A percentile compares a stretch with the other conserved stretches of the same genome.
These are phyloP conservation scores for Ophion costatus DNA, from an alignment of 2,888 invertebrate species.

Conservation along the genomic window DNA sequence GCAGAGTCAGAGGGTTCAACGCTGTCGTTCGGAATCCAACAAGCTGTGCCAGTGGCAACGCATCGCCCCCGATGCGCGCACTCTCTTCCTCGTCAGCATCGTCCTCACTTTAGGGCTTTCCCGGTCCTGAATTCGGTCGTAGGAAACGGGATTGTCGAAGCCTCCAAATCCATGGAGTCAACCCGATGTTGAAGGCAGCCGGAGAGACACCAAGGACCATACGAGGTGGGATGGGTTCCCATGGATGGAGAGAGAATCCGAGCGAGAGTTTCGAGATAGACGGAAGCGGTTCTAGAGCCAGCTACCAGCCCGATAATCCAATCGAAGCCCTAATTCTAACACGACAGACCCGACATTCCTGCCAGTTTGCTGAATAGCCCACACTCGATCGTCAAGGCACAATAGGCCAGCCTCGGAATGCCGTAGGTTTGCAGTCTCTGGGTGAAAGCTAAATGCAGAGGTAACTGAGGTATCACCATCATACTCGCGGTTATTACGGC, in stretches of 20 bases:
- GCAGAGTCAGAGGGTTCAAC: slow-evolving; percentile 70
- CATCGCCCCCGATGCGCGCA: slow-evolving; percentile 35
- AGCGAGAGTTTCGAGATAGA: slow-evolving; percentile 61
- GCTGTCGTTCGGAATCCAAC: slow-evolving; percentile 51
- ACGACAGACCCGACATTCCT: slow-evolving; percentile 81
- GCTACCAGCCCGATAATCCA: slow-evolving; percentile 80
- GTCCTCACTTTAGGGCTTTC: slow-evolving; percentile 48
- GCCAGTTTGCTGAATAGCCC: slow-evolving; percentile 82
- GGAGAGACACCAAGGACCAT: slow-evolving; percentile 63
- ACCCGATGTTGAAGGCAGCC: slow-evolving; percentile 64
- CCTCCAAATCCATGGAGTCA: slow-evolving; percentile 59
- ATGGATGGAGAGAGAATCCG: slow-evolving; percentile 39
- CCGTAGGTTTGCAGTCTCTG: slow-evolving; percentile 69
- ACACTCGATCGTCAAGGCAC: slow-evolving; percentile 76
- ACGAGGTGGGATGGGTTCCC: slow-evolving; percentile 39
- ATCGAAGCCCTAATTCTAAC: slow-evolving; percentile 83
- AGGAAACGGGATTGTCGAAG: slow-evolving; percentile 64
- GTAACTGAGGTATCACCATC: slow-evolving; percentile 23
- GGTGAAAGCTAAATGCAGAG: slow-evolving; percentile 41
- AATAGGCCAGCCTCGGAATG: slow-evolving; percentile 77
- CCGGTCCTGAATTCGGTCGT: slow-evolving; percentile 47
- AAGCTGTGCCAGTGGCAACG: slow-evolving; percentile 61
- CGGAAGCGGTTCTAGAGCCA: slow-evolving; percentile 65
- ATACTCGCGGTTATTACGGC: slow-evolving; percentile 50
- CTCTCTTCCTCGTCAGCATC: slow-evolving; percentile 53